Evolutionary conservation across 2,797 vertebrate genomes (phyloP), one percentile per base, ranked within the genome.

Genomic region (Arremon aurantiirostris): DNA sequence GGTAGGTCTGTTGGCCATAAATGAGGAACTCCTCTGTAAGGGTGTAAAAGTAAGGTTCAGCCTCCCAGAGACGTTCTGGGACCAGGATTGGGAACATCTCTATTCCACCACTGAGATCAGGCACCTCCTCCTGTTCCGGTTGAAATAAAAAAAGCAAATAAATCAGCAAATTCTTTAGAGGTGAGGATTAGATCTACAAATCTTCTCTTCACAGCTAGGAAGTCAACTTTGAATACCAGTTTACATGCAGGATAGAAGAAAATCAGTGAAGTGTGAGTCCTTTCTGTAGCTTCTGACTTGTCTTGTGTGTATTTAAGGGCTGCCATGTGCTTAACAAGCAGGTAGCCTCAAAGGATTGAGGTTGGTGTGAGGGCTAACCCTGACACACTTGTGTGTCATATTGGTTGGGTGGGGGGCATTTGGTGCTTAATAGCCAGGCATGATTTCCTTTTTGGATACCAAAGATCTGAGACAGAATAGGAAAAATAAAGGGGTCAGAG

Each of bases 291-390:
- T 72, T 91, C 59, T 86, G 65, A 57, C 24, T 23, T 12, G 8
- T 50, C 3, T 50, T 0, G 0, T 56, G 55, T 5, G 0, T 76
- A 12, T 80, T 77, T 68, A 70, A 63, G 84, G 21, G 4, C 18
- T 34, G n/a, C 32, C 34, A 23, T 11, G 8, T 77, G 23, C 44
- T 44, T 66, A 52, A 35, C 0, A 6, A 68, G 35, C 39, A 41
- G 50, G 27, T 32, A 82, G 17, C 37, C 37, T 55, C 60, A 55
- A 49, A 71, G 44, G 21, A 37, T 46, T 50, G 17, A 44, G 22
- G 34, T 32, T 71, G 23, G 26, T 52, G 28, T 50, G 57, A 41
- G 61, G 34, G 28, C 41, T 53, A 34, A n/a, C 32, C 6, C 16
- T 66, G 44, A 24, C 35, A 24, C 20, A 71, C 18, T 53, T 41